phyloP scores from a whole-genome alignment of 2,888 invertebrate species.

The Vanessa cardui region DNA sequence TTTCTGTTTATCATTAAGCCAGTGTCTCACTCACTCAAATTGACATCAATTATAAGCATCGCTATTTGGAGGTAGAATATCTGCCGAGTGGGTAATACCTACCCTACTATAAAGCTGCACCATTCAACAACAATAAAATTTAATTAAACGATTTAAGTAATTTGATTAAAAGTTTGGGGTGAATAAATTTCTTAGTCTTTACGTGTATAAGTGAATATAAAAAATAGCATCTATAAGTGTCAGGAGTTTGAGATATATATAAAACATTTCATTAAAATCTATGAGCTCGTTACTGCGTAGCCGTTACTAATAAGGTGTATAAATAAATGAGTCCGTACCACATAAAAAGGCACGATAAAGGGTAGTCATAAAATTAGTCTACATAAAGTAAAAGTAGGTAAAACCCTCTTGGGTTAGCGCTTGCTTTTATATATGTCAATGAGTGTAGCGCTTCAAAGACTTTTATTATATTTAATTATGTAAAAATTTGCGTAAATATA shows the following conservation, averaged over 20 bases:
- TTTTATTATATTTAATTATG: neutral
- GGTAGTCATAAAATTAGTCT: constrained; percentile 31
- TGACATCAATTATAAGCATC: no score
- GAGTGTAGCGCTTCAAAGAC: constrained; percentile 17
- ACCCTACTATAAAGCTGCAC: no score
- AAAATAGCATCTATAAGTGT: neutral
- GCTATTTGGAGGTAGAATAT: no score
- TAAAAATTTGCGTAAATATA: constrained; percentile 8
- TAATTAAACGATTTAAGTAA: no score
- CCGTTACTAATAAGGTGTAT: constrained; percentile 15
- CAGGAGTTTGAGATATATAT: constrained; percentile 9
- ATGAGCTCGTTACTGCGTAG: constrained; percentile 25
- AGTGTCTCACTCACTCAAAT: no score
- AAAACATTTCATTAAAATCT: constrained; percentile 21
- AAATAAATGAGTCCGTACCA: constrained; percentile 28
- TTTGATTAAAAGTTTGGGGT: no score
- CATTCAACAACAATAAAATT: no score
- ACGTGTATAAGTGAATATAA: neutral
- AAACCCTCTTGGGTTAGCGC: constrained; percentile 28
- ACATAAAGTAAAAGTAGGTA: constrained; percentile 28
- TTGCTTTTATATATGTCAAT: constrained; percentile 25
- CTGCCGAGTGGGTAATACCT: no score
- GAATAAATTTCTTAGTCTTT: no score
- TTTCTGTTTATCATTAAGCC: no score
- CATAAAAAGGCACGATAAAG: constrained; percentile 29